phyloP scores from a whole-genome alignment of 2,113 vertebrate species.

The Stictonetta naevosa region DNA sequence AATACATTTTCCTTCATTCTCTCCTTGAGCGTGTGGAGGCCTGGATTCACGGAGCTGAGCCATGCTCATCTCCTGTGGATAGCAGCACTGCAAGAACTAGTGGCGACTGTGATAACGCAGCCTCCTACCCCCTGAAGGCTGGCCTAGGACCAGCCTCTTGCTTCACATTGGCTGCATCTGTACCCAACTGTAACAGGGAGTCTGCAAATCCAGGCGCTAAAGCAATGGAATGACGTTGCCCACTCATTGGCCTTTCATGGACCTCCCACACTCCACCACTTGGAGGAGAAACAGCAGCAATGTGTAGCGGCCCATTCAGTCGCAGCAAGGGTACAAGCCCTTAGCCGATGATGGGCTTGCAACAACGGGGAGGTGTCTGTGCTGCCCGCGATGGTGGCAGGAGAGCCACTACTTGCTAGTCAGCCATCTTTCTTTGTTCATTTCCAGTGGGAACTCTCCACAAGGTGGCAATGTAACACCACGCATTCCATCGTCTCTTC shows the following conservation, averaged over 20 bases:
- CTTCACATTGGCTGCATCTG: background rate
- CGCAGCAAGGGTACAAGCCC: background rate
- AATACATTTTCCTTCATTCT: slow-evolving; percentile 31
- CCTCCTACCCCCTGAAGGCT: background rate
- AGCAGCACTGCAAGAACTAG: background rate
- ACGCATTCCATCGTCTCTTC: slow-evolving; percentile 10
- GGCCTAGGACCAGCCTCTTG: background rate
- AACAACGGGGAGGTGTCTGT: fast-evolving
- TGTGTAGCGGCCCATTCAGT: background rate
- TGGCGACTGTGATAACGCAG: background rate
- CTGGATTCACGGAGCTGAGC: background rate
- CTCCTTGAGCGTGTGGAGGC: background rate
- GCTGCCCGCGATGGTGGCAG: background rate
- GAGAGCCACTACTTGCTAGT: background rate
- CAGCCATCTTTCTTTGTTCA: slow-evolving; percentile 34
- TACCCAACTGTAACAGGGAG: background rate
- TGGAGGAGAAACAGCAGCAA: background rate
- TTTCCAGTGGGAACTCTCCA: slow-evolving; percentile 60
- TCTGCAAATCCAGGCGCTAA: background rate
- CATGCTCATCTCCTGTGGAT: background rate
- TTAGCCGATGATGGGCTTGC: background rate
- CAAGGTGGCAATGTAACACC: slow-evolving; percentile 75
- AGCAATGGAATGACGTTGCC: background rate
- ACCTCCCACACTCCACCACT: background rate
- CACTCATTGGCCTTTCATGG: background rate